Evolutionary conservation across 92 coral and sea anemone species (phyloP).

Genomic region (Plumapathes pennacea): DNA sequence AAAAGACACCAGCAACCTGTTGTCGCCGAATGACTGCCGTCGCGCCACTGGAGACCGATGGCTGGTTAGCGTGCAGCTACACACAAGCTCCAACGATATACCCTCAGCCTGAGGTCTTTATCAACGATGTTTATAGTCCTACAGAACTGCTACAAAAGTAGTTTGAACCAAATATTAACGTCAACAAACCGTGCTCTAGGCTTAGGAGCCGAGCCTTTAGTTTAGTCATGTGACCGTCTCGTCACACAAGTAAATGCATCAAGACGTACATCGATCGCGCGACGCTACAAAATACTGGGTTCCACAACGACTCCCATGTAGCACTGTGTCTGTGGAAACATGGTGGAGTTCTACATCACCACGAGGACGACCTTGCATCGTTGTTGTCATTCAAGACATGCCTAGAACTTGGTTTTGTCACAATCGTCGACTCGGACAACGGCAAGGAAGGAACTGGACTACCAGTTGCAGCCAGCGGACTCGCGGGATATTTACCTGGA

Average conservation of each 20-base stretch:
- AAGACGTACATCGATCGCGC: too few species aligned
- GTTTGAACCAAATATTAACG: too few species aligned
- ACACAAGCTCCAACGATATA: background rate
- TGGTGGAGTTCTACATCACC: too few species aligned
- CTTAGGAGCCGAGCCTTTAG: too few species aligned
- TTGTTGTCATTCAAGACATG: slow-evolving; percentile 36
- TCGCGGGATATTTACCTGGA: slow-evolving; percentile 4
- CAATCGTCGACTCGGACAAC: slow-evolving; percentile 31
- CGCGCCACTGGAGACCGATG: slow-evolving; percentile 5
- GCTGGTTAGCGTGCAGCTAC: slow-evolving; percentile 24
- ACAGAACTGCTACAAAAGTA: too few species aligned
- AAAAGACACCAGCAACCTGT: slow-evolving; percentile 11
- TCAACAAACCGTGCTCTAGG: too few species aligned
- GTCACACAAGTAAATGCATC: too few species aligned
- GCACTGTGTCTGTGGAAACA: too few species aligned
- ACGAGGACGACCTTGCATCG: slow-evolving; percentile 33
- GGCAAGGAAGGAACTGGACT: slow-evolving; percentile 10
- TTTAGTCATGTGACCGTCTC: too few species aligned
- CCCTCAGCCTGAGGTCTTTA: slow-evolving; percentile 12
- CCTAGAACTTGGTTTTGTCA: slow-evolving; percentile 16
- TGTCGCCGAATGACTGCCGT: slow-evolving; percentile 13
- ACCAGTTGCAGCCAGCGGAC: slow-evolving; percentile 5
- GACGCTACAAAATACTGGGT: slow-evolving; percentile 41
- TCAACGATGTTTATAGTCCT: too few species aligned
- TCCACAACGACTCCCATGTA: too few species aligned